phyloP scores from a whole-genome alignment of 2,888 invertebrate genomes.

The Pyrrhia umbra region DNA sequence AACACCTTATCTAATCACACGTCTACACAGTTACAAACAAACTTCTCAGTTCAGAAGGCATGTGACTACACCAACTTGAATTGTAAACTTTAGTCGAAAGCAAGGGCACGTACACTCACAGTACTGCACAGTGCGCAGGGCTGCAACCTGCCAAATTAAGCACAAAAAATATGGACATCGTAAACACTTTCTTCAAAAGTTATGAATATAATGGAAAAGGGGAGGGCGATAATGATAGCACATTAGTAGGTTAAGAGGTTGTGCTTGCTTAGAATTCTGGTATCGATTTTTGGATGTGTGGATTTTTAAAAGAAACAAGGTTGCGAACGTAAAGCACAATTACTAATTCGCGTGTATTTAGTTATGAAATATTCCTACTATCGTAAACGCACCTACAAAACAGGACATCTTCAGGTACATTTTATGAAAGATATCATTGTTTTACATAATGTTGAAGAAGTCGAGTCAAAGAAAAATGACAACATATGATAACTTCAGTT shows the following conservation, averaged over 20 bases:
- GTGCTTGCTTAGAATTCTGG: constrained; percentile 6
- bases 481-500: too few relatives aligned
- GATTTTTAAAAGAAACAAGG: neutral
- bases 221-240: constrained; percentile 45
- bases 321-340: too few relatives aligned
- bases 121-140: constrained; percentile 56
- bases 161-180: constrained; percentile 42
- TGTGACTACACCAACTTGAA: constrained; percentile 69
- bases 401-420: too few relatives aligned
- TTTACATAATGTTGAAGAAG: too few relatives aligned
- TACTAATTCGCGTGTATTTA: too few relatives aligned
- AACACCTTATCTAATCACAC: constrained; percentile 29
- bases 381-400: neutral
- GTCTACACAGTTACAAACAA: constrained; percentile 31
- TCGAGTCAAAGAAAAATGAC: too few relatives aligned
- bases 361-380: too few relatives aligned
- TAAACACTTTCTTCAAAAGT: constrained; percentile 35
- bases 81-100: constrained; percentile 66
- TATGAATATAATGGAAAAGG: constrained; percentile 29
- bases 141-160: constrained; percentile 48
- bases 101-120: constrained; percentile 68
- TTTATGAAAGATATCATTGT: too few relatives aligned
- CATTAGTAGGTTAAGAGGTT: constrained; percentile 25
- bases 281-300: constrained; percentile 16
- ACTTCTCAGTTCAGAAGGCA: constrained; percentile 55